A percentile compares a stretch with the other conserved stretches of the same genome.
Evolutionary conservation across 2,113 vertebrate genomes (phyloP).

Genomic region (Tapirus terrestris): DNA sequence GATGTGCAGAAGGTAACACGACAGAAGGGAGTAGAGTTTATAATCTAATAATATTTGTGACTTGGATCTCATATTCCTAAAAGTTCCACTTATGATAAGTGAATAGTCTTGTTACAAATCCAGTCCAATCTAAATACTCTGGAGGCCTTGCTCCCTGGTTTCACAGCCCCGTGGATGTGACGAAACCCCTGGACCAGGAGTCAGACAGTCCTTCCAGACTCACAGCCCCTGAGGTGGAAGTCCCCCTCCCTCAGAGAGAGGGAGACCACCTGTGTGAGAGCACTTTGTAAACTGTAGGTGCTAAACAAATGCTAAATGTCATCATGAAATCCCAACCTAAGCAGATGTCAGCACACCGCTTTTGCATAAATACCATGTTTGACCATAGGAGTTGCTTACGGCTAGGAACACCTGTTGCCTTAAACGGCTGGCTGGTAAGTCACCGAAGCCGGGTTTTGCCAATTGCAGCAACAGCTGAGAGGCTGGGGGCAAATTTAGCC

Average conservation of each 20-base stretch:
- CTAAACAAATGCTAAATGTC: not conserved
- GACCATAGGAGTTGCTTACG: not conserved
- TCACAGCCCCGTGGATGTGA: not conserved
- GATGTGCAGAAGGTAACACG: not conserved
- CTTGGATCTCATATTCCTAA: not conserved
- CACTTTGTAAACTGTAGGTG: not conserved
- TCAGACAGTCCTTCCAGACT: not conserved
- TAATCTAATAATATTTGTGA: not conserved
- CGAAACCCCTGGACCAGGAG: not conserved
- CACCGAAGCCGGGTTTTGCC: not conserved
- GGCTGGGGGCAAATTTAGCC: not conserved
- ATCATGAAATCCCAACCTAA: not conserved
- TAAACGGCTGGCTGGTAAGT: not conserved
- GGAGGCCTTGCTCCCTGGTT: not conserved
- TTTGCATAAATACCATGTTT: not conserved
- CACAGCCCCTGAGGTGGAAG: not conserved
- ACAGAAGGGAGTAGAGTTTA: not conserved
- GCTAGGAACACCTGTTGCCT: not conserved
- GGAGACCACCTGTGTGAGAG: not conserved
- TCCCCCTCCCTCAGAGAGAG: too few relatives aligned
- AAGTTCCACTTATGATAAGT: not conserved
- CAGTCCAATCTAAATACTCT: not conserved
- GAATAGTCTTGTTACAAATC: not conserved
- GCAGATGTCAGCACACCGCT: not conserved
- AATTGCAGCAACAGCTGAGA: not conserved